Evolutionary conservation across 2,888 invertebrate species (phyloP).

Genomic region (Spialia ferax): DNA sequence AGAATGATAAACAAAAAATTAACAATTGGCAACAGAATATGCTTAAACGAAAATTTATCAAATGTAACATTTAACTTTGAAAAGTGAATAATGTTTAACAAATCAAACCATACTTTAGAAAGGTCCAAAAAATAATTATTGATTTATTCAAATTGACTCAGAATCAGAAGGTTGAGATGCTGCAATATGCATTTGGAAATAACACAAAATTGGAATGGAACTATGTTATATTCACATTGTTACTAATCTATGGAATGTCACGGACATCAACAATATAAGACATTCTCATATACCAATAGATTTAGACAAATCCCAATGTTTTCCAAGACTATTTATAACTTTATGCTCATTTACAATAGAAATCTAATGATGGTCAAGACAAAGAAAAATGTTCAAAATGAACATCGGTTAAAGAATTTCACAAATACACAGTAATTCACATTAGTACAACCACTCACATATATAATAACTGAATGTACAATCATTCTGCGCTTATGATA

Average conservation of each 20-base stretch:
- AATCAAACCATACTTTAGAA: not conserved
- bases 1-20: not conserved
- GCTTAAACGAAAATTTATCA: not conserved
- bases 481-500: not conserved
- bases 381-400: not conserved
- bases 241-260: not conserved
- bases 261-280: not conserved
- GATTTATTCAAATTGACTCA: too few species aligned
- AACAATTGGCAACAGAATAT: not conserved
- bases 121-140: too few species aligned
- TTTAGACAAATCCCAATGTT: not conserved
- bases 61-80: not conserved
- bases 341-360: too few species aligned
- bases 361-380: too few species aligned
- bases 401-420: not conserved
- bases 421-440: not conserved
- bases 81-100: not conserved
- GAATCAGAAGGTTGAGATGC: too few species aligned
- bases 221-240: not conserved
- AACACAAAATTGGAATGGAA: too few species aligned
- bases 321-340: too few species aligned
- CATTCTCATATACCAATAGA: not conserved
- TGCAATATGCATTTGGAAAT: not conserved
- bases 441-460: not conserved
- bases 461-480: not conserved